A percentile compares a stretch with the other conserved stretches of the same genome.
These are phyloP conservation scores for Hyla sarda DNA, from an alignment of 2,113 vertebrate species.

Conservation along the genomic window DNA sequence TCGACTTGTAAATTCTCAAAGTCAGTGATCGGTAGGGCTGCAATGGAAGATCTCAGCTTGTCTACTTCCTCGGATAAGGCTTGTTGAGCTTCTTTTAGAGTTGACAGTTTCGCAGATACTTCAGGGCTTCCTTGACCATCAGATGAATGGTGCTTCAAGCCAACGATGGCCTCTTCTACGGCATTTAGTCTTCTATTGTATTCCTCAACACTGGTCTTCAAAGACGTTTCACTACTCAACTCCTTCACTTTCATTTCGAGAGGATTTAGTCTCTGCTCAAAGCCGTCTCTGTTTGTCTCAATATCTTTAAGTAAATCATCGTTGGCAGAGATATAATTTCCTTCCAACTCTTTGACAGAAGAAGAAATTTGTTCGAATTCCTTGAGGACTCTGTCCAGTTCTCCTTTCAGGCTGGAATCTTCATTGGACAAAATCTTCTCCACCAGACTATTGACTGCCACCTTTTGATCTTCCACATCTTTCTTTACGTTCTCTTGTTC, in stretches of 20 bases:
- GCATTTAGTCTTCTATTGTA: conserved; percentile 70
- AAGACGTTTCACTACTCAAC: conserved; percentile 59
- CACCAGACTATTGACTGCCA: conserved; percentile 77
- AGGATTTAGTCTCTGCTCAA: conserved; percentile 74
- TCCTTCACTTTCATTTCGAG: conserved; percentile 75
- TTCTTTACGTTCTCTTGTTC: conserved; percentile 83
- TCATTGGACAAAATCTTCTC: conserved; percentile 75
- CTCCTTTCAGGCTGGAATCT: conserved; percentile 71
- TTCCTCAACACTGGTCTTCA: conserved; percentile 73
- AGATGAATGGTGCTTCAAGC: conserved; percentile 56
- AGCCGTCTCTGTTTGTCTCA: conserved; percentile 69
- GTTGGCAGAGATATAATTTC: conserved; percentile 59
- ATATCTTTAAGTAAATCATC: conserved; percentile 64
- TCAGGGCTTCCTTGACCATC: conserved; percentile 48
- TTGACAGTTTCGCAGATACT: conserved; percentile 64
- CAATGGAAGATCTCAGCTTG: conserved; percentile 71
- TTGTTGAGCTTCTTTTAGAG: conserved; percentile 72
- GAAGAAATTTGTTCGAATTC: conserved; percentile 69
- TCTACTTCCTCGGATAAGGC: conserved; percentile 67
- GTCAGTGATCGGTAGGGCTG: conserved; percentile 72
- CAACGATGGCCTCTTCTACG: conserved; percentile 66
- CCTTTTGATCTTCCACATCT: conserved; percentile 72
- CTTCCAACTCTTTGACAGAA: conserved; percentile 65
- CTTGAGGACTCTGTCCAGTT: conserved; percentile 71
- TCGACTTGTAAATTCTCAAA: conserved; percentile 71